phyloP scores from a whole-genome alignment of 2,797 vertebrate species.

The Margarornis squamiger region DNA sequence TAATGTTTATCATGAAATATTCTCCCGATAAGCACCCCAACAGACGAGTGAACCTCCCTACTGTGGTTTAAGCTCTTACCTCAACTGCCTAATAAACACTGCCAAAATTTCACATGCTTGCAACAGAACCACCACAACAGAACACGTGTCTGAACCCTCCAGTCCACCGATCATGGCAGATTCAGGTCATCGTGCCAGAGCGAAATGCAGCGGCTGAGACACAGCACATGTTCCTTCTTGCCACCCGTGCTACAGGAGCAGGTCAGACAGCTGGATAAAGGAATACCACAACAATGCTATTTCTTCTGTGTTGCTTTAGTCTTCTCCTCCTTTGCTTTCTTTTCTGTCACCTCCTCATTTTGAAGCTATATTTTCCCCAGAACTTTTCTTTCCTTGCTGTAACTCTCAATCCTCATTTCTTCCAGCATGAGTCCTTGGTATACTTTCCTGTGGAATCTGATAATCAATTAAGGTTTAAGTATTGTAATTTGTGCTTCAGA shows the following conservation, averaged over 20 bases:
- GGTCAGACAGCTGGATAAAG: not conserved
- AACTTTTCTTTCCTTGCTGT: not conserved
- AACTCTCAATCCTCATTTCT: not conserved
- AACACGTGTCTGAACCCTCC: not conserved
- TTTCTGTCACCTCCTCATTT: not conserved
- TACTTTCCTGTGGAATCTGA: not conserved
- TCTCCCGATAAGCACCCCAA: not conserved
- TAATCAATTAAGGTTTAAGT: not conserved
- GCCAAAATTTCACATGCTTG: not conserved
- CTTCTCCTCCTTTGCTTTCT: not conserved
- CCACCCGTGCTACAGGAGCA: not conserved
- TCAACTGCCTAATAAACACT: not conserved
- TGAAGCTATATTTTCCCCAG: not conserved
- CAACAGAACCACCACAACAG: not conserved
- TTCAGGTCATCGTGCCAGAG: not conserved
- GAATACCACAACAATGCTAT: not conserved
- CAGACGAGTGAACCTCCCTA: not conserved
- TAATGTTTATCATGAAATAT: not conserved
- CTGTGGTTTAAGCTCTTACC: not conserved
- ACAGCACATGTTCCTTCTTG: slow-evolving; percentile 10
- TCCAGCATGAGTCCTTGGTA: not conserved
- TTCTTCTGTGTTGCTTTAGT: not conserved
- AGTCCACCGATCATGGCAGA: not conserved
- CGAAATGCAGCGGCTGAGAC: not conserved
- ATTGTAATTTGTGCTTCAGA: not conserved